Percentiles rank a stretch among this genome's conserved stretches.
phyloP scores from a whole-genome alignment of 2,888 invertebrate genomes.

The Monopis laevigella region DNA sequence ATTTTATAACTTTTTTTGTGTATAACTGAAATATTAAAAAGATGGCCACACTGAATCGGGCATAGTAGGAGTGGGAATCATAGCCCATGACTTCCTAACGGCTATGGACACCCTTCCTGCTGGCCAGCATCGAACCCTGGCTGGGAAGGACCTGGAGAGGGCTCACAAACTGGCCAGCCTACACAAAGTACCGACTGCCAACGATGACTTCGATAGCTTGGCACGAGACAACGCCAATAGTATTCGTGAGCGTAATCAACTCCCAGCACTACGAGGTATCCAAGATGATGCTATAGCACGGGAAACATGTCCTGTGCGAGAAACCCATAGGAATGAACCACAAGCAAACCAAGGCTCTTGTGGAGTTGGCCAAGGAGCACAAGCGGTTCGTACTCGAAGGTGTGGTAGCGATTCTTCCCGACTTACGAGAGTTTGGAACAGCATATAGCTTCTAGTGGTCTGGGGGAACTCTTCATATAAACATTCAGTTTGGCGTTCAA shows the following conservation, averaged over 20 bases:
- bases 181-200: conserved; percentile 75
- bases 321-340: conserved; percentile 83
- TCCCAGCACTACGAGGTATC: conserved; percentile 75
- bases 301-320: conserved; percentile 87
- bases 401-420: conserved; percentile 87
- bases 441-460: conserved; percentile 68
- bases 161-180: conserved; percentile 80
- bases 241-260: conserved; percentile 82
- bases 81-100: conserved; percentile 84
- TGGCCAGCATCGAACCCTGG: conserved; percentile 81
- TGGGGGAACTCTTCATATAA: conserved; percentile 76
- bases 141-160: conserved; percentile 76
- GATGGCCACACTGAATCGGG: too few species aligned
- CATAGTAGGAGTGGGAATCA: conserved; percentile 85
- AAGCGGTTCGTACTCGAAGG: conserved; percentile 83
- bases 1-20: too few species aligned
- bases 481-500: conserved; percentile 72
- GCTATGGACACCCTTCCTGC: conserved; percentile 72
- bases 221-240: conserved; percentile 76
- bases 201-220: conserved; percentile 80
- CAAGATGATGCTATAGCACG: conserved; percentile 77
- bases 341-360: conserved; percentile 73
- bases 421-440: conserved; percentile 74
- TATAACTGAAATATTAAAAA: too few species aligned
- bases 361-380: conserved; percentile 71